These are phyloP conservation scores for Saccopteryx leptura DNA, from an alignment of 2,113 vertebrate genomes.

Conservation along the genomic window DNA sequence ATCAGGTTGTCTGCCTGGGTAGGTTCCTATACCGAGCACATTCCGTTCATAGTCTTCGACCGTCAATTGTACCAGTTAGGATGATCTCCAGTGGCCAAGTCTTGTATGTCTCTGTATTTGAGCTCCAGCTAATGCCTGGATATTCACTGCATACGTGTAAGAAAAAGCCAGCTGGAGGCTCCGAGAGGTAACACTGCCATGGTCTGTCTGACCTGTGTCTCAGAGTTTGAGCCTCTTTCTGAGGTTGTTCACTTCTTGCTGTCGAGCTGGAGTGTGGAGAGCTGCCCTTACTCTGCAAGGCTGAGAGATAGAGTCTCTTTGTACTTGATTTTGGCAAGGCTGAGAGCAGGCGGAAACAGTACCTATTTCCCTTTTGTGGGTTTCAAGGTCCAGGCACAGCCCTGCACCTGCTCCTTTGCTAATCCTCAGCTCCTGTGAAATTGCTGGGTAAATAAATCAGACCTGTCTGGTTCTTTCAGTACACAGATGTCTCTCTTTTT, in stretches of 20 bases:
- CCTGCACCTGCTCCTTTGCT: background rate
- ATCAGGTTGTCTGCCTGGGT: rapidly evolving
- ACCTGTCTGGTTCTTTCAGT: background rate
- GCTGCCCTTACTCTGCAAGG: background rate
- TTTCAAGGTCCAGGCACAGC: background rate
- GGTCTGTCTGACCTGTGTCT: background rate
- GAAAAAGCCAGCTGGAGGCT: background rate
- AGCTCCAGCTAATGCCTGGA: background rate
- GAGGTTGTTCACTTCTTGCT: background rate
- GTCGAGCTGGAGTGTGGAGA: background rate
- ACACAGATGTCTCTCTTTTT: background rate
- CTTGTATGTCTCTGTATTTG: background rate
- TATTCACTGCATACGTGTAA: rapidly evolving
- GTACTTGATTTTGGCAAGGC: background rate
- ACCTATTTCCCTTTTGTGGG: background rate
- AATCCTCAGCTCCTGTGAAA: background rate
- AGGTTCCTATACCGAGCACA: background rate
- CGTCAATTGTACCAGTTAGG: background rate
- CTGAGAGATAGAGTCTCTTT: background rate
- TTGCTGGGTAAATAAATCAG: background rate
- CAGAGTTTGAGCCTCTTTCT: background rate
- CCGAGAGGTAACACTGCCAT: background rate
- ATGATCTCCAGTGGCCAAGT: background rate
- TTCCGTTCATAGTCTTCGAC: too few relatives aligned
- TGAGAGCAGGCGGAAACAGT: background rate